Conservation (phyloP, 30 jellyfish, hydroid and myxozoan genomes). For the Cassiopea xamachana region DNA sequence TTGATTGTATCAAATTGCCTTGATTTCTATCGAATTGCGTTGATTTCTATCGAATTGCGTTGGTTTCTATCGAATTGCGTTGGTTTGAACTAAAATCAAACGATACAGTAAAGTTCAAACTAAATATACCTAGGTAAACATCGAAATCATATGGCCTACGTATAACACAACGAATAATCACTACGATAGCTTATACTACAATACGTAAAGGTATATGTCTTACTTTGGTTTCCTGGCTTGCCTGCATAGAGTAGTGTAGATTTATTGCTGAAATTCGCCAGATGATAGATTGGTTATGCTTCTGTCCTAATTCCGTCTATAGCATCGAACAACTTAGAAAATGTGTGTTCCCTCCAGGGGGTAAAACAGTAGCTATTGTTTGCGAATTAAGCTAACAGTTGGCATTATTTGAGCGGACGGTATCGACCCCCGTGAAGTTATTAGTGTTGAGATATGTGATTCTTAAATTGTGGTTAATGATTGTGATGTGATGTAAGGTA, state of each 20-base stretch:
- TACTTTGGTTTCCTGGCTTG: background rate
- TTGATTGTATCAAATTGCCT: too few species aligned
- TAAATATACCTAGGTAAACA: background rate
- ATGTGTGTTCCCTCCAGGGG: background rate
- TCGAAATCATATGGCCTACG: background rate
- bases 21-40: background rate
- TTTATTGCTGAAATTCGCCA: background rate
- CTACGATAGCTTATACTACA: background rate
- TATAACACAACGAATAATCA: background rate
- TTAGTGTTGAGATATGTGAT: too few species aligned
- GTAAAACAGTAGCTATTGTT: background rate
- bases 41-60: background rate
- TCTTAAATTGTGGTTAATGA: too few species aligned
- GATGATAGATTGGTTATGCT: background rate
- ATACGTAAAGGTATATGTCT: background rate
- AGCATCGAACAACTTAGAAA: background rate
- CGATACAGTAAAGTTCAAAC: background rate
- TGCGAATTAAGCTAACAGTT: background rate
- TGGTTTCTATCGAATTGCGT: background rate
- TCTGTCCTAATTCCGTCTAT: background rate
- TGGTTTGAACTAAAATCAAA: background rate
- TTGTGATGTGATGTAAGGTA: too few species aligned
- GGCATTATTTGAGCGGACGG: too few species aligned
- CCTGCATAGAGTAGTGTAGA: background rate
- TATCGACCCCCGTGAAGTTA: too few species aligned